phyloP scores from a whole-genome alignment of 2,888 invertebrate genomes.

The Rhynchonema sp. region DNA sequence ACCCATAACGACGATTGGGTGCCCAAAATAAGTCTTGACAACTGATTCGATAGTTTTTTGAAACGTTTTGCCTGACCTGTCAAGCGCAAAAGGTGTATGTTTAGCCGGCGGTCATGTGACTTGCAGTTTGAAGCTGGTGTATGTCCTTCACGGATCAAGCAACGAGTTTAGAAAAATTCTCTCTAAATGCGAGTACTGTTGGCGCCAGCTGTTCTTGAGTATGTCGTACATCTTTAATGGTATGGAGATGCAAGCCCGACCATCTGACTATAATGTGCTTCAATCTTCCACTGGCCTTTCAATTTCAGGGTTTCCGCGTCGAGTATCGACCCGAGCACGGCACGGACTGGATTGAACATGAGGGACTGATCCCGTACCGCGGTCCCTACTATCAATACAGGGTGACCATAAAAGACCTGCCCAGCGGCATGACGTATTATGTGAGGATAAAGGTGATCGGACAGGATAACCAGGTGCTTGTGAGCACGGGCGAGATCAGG shows the following conservation, averaged over 20 bases:
- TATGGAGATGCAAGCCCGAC: background rate
- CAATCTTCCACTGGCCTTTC: too few relatives aligned
- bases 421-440: slow-evolving; percentile 24
- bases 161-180: too few relatives aligned
- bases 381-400: slow-evolving; percentile 26
- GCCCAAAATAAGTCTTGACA: too few relatives aligned
- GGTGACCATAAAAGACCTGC: slow-evolving; percentile 21
- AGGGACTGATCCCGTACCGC: slow-evolving; percentile 27
- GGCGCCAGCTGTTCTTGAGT: too few relatives aligned
- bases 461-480: slow-evolving; percentile 22
- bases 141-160: too few relatives aligned
- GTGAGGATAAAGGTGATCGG: slow-evolving; percentile 25
- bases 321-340: background rate
- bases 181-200: too few relatives aligned
- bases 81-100: background rate
- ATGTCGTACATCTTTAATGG: background rate
- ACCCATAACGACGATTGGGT: too few relatives aligned
- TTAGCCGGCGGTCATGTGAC: too few relatives aligned
- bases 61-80: slow-evolving; percentile 6
- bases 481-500: slow-evolving; percentile 26
- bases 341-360: slow-evolving; percentile 21
- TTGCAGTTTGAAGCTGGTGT: too few relatives aligned
- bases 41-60: too few relatives aligned
- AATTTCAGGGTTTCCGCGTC: background rate
- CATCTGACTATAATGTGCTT: too few relatives aligned